Evolutionary conservation across 2,888 invertebrate species (phyloP), one percentile per base, ranked within the genome.

Genomic region (Oligia latruncula): DNA sequence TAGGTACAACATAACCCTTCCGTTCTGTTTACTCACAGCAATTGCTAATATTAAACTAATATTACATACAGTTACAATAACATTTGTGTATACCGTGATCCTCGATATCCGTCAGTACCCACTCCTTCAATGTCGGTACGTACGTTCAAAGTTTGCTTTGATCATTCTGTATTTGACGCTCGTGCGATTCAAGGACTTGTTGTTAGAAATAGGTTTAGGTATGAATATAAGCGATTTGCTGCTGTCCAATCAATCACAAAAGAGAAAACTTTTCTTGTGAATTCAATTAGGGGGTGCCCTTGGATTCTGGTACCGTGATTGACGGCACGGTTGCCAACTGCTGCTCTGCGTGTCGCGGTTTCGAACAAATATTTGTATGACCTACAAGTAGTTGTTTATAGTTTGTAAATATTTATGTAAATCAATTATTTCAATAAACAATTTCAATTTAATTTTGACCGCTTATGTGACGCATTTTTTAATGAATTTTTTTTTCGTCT

Each of bases 151-250:
- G 64, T 86, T 85, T 81, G 70, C 81, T 85, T 85, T 86, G 81
- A 86, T 81, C 78, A 86, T 67, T 80, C 67, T 81, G 71, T 76
- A 85, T 86, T 85, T 85, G 88, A 87, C 52, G 77, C 78, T 73
- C 67, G 55, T 35, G 62, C n/a, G 67, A 75, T 74, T 78, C 86
- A 87, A 86, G 82, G 85, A 84, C 49, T 52, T 35, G 6, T 2
- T 17, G 64, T 77, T 81, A 81, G 76, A 85, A 78, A 87, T 85
- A 86, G 87, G 17, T 43, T 46, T 68, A 60, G 55, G 55, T 76
- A 68, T 72, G 46, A 49, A 62, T 67, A 84, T 79, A 55, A 52
- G 17, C n/a, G 62, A 71, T 80, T 85, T 80, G 29, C 46, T 84
- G 58, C 1, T 55, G 66, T 80, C n/a, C 13, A 80, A 67, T 84